Evolutionary conservation across 2,797 vertebrate species (phyloP).

Genomic region (Leptatherina wallacei): DNA sequence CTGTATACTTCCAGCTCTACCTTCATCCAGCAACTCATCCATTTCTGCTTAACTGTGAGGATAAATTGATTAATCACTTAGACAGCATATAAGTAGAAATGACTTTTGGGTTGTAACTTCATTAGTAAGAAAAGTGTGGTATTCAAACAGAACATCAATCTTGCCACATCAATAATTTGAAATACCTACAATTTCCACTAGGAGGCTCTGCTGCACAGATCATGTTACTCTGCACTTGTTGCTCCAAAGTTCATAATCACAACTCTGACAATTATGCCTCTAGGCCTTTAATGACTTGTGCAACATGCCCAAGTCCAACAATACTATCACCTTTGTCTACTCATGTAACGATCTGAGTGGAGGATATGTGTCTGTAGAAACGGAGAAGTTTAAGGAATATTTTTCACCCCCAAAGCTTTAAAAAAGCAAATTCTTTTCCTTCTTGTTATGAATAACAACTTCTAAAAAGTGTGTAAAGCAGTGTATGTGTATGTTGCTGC

Average conservation of each 20-base stretch:
- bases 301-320: constrained; percentile 28
- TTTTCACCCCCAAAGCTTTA: too few species aligned
- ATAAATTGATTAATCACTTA: too few species aligned
- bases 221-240: constrained; percentile 17
- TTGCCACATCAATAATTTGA: background rate
- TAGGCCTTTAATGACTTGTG: constrained; percentile 24
- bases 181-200: constrained; percentile 35
- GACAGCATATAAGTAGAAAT: too few species aligned
- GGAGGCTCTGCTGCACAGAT: constrained; percentile 43
- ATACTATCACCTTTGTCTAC: background rate
- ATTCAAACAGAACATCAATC: too few species aligned
- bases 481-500: too few species aligned
- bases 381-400: background rate
- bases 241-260: constrained; percentile 56
- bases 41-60: too few species aligned
- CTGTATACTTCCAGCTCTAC: too few species aligned
- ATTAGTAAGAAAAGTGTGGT: background rate
- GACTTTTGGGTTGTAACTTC: background rate
- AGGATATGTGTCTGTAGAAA: background rate
- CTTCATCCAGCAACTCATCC: too few species aligned
- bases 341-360: background rate
- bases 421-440: too few species aligned
- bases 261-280: constrained; percentile 32
- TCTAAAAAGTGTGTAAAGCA: too few species aligned
- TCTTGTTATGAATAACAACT: too few species aligned